Conservation (phyloP, 92 coral and sea anemone species). For the Porites rus region DNA sequence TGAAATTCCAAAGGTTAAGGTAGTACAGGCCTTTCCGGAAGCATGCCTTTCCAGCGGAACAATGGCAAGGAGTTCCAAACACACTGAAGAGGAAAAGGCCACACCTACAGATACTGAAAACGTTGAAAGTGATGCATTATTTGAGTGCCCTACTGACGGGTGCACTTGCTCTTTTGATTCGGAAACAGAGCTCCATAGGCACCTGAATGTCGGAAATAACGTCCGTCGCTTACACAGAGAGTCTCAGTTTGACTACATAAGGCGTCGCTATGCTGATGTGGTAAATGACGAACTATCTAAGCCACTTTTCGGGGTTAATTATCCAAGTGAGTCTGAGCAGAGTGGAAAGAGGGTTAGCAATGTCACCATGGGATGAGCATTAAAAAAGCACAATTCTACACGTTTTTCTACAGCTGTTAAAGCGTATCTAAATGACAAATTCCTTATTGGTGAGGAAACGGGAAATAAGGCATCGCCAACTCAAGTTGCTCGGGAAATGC, state of each 20-base stretch:
- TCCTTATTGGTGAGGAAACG: slow-evolving; percentile 22
- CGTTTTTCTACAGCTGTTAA: slow-evolving; percentile 34
- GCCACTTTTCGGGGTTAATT: slow-evolving; percentile 44
- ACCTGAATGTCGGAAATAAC: slow-evolving; percentile 15
- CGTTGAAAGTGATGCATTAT: slow-evolving; percentile 10
- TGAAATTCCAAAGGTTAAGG: not conserved
- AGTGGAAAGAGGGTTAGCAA: slow-evolving; percentile 25
- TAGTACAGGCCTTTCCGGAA: not conserved
- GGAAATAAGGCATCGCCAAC: slow-evolving; percentile 23
- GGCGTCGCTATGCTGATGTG: slow-evolving; percentile 37
- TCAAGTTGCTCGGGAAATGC: slow-evolving; percentile 26
- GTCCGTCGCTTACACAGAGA: slow-evolving; percentile 40
- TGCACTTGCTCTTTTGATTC: slow-evolving; percentile 20
- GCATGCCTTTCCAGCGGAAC: not conserved
- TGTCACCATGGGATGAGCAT: slow-evolving; percentile 48
- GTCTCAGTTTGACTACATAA: slow-evolving; percentile 45
- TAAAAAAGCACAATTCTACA: slow-evolving; percentile 24
- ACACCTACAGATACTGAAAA: not conserved
- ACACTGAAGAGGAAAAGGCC: slow-evolving; percentile 24
- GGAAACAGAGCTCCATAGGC: slow-evolving; percentile 27
- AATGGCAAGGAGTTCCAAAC: slow-evolving; percentile 9
- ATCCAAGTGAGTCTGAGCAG: slow-evolving; percentile 20
- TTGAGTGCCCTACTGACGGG: slow-evolving; percentile 24
- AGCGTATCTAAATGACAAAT: slow-evolving; percentile 31
- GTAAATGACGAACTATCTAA: slow-evolving; percentile 44